Evolutionary conservation across 1,140 invertebrate genomes (phyloP).

Genomic region (Phthorimaea operculella): DNA sequence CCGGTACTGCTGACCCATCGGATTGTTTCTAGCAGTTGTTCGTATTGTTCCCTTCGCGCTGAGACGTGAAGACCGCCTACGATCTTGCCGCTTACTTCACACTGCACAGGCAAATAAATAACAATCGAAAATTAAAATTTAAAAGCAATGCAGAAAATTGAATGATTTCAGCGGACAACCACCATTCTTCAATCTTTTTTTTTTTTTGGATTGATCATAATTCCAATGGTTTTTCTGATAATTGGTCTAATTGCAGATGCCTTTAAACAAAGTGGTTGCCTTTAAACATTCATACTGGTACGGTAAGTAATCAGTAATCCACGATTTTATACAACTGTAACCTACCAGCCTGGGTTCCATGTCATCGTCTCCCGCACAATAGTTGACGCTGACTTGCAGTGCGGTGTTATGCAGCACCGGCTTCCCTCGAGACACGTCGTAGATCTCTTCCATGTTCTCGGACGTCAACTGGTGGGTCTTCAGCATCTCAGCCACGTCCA

Average conservation of each 20-base stretch:
- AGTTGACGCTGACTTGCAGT: conserved; percentile 73
- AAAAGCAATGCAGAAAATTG: too few species aligned
- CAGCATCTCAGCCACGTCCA: conserved; percentile 43
- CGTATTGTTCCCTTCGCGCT: conserved; percentile 86
- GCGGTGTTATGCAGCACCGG: conserved; percentile 87
- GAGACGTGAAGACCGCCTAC: conserved; percentile 87
- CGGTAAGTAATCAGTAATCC: too few species aligned
- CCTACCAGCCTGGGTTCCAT: too few species aligned
- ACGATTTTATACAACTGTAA: too few species aligned
- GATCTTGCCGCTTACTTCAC: conserved; percentile 80
- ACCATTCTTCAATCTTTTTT: background rate
- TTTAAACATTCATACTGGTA: too few species aligned
- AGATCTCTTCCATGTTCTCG: conserved; percentile 70
- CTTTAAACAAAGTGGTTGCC: too few species aligned
- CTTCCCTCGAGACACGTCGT: conserved; percentile 73
- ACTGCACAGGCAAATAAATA: conserved; percentile 17
- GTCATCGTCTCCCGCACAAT: conserved; percentile 44
- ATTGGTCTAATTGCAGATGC: too few species aligned
- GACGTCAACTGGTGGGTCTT: conserved; percentile 34
- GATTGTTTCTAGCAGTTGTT: conserved; percentile 85
- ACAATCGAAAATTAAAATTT: too few species aligned
- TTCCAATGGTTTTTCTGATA: too few species aligned
- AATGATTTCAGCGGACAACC: too few species aligned
- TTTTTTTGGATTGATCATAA: too few species aligned
- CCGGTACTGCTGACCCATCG: conserved; percentile 43